Evolutionary conservation across 2,113 vertebrate genomes (phyloP), one percentile per base, ranked within the genome.

Genomic region (Orthonyx spaldingii): DNA sequence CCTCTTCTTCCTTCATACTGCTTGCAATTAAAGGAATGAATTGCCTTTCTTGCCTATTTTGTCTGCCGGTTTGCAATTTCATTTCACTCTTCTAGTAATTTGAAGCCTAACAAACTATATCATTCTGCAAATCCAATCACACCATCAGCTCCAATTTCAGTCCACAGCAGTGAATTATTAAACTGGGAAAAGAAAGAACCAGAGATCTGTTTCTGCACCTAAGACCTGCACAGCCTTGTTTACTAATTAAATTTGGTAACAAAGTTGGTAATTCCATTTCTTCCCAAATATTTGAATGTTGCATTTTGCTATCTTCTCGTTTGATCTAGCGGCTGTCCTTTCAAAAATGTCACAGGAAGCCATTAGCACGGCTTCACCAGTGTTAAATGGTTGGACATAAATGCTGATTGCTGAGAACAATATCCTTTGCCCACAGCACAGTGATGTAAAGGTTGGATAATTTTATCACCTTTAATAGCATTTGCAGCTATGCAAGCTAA

Each of bases 401-500:
- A 97, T 85, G 91, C 91, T 94, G 96, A 96, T 97, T 95, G 93
- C 94, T 87, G 96, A 93, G 92, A 96, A 96, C 86, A 97, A 96
- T 96, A 94, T 96, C 92, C 89, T 94, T 95, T 96, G 91, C 96
- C 92, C 87, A 94, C 57, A 95, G 92, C 87, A 79, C 68, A 94
- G 55, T 68, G 76, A 93, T 84, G 94, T 91, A 94, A 97, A 93
- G 94, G 87, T 91, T 97, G 96, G 86, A 70, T 97, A 96, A 97
- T 92, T 97, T 97, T 96, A 97, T 96, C 97, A 84, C 87, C 82
- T 87, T 94, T 97, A 97, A 97, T 92, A 97, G 93, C 90, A 96
- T 92, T 96, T 96, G 81, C 84, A 95, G 94, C 92, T 97, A 94
- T 93, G 93, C 85, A 96, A 94, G 93, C 93, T 97, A 96, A 97